Evolutionary conservation across 2,113 vertebrate genomes (phyloP).

Genomic region (Barnardius zonarius): DNA sequence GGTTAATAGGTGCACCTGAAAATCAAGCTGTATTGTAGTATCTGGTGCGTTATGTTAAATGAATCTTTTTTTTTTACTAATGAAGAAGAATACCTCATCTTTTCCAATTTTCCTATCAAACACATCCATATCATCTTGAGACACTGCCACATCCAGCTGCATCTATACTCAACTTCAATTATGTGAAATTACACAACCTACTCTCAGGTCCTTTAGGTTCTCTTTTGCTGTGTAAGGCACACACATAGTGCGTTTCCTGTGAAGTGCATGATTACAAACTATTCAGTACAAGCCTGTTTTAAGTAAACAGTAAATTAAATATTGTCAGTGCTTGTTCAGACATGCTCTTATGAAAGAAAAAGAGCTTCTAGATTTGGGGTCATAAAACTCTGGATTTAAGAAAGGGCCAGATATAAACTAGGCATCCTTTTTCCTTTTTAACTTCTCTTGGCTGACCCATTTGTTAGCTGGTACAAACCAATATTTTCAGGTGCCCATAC

Average conservation of each 20-base stretch:
- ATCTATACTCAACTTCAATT: slow-evolving; percentile 67
- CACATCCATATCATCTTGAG: slow-evolving; percentile 67
- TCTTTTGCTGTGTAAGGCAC: slow-evolving; percentile 59
- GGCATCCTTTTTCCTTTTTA: neutral
- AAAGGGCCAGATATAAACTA: slow-evolving; percentile 4
- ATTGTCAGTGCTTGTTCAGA: slow-evolving; percentile 62
- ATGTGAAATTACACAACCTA: slow-evolving; percentile 70
- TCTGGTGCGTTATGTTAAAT: slow-evolving; percentile 68
- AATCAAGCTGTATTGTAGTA: slow-evolving; percentile 75
- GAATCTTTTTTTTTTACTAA: slow-evolving; percentile 69
- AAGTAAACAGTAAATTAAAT: slow-evolving; percentile 74
- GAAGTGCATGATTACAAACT: slow-evolving; percentile 67
- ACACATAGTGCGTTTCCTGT: slow-evolving; percentile 48
- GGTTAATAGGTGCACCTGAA: slow-evolving; percentile 75
- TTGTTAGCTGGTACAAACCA: neutral
- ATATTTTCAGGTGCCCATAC: neutral
- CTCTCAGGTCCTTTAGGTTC: slow-evolving; percentile 68
- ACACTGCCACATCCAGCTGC: slow-evolving; percentile 68
- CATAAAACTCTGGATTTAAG: slow-evolving; percentile 35
- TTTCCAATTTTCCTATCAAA: slow-evolving; percentile 77
- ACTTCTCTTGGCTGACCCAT: neutral
- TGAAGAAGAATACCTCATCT: slow-evolving; percentile 73
- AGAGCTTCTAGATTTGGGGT: slow-evolving; percentile 47
- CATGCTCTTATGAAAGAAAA: neutral
- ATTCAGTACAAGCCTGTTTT: slow-evolving; percentile 70